phyloP scores from a whole-genome alignment of 2,113 vertebrate species.

The Choloepus hoffmanni region DNA sequence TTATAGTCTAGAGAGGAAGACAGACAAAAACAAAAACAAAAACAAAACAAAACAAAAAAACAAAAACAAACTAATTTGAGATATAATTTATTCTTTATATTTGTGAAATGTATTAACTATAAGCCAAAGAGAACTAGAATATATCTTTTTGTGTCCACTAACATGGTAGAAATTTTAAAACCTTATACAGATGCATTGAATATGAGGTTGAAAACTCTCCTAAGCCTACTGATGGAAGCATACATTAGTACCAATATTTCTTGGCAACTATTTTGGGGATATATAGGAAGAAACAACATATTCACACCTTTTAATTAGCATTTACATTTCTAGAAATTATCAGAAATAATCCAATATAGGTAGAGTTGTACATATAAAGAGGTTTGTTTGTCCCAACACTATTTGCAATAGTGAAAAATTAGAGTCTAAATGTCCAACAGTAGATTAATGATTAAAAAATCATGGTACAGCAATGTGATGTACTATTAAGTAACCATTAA shows the following conservation, averaged over 20 bases:
- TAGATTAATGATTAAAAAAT: not conserved
- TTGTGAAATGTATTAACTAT: not conserved
- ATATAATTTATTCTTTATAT: not conserved
- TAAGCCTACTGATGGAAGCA: not conserved
- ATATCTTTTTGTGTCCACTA: not conserved
- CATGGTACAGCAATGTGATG: not conserved
- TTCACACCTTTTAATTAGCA: not conserved
- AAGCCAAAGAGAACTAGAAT: not conserved
- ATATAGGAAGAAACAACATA: not conserved
- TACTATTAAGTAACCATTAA: not conserved
- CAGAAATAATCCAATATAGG: not conserved
- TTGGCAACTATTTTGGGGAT: slow-evolving; percentile 25
- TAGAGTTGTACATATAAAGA: not conserved
- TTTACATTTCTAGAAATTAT: not conserved
- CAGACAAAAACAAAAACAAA: not conserved
- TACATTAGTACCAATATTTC: not conserved
- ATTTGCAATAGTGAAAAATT: slow-evolving; percentile 32
- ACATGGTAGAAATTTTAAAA: not conserved
- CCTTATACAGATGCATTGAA: not conserved
- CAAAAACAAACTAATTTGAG: not conserved
- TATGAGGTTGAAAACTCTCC: not conserved
- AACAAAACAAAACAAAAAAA: too few relatives aligned
- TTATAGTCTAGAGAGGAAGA: not conserved
- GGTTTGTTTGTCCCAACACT: not conserved
- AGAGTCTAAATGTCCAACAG: not conserved